Evolutionary conservation across 2,888 invertebrate genomes (phyloP).

Genomic region (Rotaria socialis): DNA sequence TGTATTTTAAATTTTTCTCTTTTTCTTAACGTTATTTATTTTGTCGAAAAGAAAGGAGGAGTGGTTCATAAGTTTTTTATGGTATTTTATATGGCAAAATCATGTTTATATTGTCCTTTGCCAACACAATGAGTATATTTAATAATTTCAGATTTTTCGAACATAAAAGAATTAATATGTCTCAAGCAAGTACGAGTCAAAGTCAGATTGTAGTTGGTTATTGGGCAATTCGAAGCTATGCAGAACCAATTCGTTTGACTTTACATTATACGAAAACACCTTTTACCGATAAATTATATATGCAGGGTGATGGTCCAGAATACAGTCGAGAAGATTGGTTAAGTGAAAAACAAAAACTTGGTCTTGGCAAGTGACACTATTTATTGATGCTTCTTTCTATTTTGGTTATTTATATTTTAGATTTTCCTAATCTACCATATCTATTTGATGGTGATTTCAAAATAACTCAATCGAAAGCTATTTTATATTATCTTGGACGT

Average conservation of each 20-base stretch:
- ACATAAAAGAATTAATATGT: not conserved
- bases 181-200: not conserved
- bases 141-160: too few relatives aligned
- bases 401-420: not conserved
- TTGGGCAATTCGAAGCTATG: not conserved
- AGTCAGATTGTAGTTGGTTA: not conserved
- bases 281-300: not conserved
- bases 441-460: conserved; percentile 26
- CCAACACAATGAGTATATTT: too few relatives aligned
- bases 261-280: conserved; percentile 1
- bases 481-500: conserved; percentile 27
- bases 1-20: too few relatives aligned
- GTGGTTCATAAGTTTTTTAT: too few relatives aligned
- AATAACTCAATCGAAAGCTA: not conserved
- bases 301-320: not conserved
- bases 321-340: not conserved
- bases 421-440: not conserved
- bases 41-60: too few relatives aligned
- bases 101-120: too few relatives aligned
- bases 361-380: not conserved
- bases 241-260: not conserved
- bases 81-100: too few relatives aligned
- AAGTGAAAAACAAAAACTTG: not conserved
- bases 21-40: too few relatives aligned
- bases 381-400: not conserved